A percentile compares a stretch with the other conserved stretches of the same genome.
Evolutionary conservation across 2,113 vertebrate species (phyloP).

Genomic region (Phylloscopus trochilus): DNA sequence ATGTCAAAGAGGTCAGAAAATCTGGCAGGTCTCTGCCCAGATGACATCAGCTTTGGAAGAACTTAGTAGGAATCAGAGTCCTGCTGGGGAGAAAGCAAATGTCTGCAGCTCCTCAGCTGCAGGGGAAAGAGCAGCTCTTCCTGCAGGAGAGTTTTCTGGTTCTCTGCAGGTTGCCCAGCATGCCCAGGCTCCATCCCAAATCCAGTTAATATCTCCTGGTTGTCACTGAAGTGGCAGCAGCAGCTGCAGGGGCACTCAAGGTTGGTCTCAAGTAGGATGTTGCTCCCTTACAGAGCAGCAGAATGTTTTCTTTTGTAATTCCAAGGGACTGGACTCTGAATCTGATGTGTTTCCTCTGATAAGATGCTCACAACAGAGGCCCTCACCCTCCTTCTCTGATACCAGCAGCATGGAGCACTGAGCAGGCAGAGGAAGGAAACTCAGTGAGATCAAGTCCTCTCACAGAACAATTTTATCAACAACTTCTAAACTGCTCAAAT

Average conservation of each 20-base stretch:
- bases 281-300: neutral
- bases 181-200: neutral
- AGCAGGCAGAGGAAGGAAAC: neutral
- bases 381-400: neutral
- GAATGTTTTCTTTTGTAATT: neutral
- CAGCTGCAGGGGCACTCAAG: neutral
- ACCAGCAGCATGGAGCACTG: neutral
- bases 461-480: conserved; percentile 52
- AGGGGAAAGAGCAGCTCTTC: neutral
- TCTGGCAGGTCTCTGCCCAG: conserved; percentile 34
- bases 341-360: conserved; percentile 1
- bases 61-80: neutral
- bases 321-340: neutral
- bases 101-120: neutral
- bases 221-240: neutral
- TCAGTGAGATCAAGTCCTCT: neutral
- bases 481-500: conserved; percentile 6
- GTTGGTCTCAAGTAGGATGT: neutral
- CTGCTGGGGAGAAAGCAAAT: neutral
- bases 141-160: neutral
- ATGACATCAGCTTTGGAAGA: conserved; percentile 58
- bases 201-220: neutral
- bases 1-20: conserved; percentile 21
- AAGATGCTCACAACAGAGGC: neutral
- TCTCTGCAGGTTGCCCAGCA: neutral